Conservation (phyloP, 2,888 invertebrate species). For the Branchellion lobata region DNA sequence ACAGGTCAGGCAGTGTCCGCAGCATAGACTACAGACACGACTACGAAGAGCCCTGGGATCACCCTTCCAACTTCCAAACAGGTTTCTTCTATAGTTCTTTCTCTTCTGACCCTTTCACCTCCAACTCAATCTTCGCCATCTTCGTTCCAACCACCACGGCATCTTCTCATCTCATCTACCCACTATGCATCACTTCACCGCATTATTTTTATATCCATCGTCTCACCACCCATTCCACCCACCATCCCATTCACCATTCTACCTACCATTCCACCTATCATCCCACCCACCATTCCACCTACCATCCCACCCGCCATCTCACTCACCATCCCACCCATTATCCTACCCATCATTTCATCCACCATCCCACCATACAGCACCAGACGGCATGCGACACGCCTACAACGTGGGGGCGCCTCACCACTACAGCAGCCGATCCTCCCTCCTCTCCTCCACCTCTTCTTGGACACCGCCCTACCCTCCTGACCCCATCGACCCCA, state of each 20-base stretch:
- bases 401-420: constrained; percentile 5
- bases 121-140: no score
- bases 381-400: constrained; percentile 27
- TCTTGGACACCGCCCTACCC: constrained; percentile 11
- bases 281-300: no score
- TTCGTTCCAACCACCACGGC: no score
- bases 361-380: constrained; percentile 14
- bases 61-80: constrained; percentile 12
- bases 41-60: constrained; percentile 54
- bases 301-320: no score
- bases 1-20: constrained; percentile 43
- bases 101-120: constrained; percentile 43
- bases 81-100: not conserved
- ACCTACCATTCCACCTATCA: no score
- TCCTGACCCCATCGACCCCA: constrained; percentile 75
- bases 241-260: no score
- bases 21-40: constrained; percentile 49
- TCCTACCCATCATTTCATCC: not conserved
- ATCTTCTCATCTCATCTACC: no score
- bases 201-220: no score
- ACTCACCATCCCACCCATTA: not conserved
- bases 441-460: constrained; percentile 16
- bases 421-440: constrained; percentile 31
- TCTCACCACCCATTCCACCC: no score
- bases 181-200: no score